Base-by-base conservation (phyloP, 2,797 vertebrate species). In the Potorous gilbertii region DNA sequence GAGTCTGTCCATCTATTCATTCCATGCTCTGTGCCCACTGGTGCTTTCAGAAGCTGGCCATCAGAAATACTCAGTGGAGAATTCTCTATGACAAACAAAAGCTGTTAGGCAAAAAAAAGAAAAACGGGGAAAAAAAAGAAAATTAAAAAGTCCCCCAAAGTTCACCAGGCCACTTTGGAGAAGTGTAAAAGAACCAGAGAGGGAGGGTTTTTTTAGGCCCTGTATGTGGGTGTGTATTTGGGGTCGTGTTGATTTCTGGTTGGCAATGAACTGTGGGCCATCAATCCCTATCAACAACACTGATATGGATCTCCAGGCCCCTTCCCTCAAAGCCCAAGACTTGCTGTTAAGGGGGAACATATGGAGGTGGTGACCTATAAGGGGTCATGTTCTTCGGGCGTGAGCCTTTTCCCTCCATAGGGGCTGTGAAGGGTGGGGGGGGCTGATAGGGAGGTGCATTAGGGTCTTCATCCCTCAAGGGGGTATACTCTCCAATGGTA, bases 331-430 rank as follows among this genome's bases (percentile, higher is more conserved):
- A 98, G 98, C 98, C 94, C 96, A 96, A 97, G 97, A 98, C 98
- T 98, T 92, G 97, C 99, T 98, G 54, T 99, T 99, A 99, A 99
- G 99, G 99, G 97, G 99, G 99, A 59, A 99, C 99, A 0, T 99
- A 99, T 95, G 99, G 99, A 3, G 99, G 99, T 52, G 99, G 99
- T 81, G 99, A 99, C 99, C 99, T 99, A 99, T 99, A 99, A 0
- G 99, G 99, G 98, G 99, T 99, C 99, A 99, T 99, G 99, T 99
- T 99, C 99, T 99, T 99, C 97, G 99, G 99, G 90, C 99, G 99
- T 90, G 99, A 99, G 96, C 99, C 99, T 98, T 99, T 99, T 94
- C 99, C 99, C 98, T 99, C 99, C 98, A 99, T 99, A 96, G 99
- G 99, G 40, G 99, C 99, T 0, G 99, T 99, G 98, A 99, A 99